Evolutionary conservation across 2,797 vertebrate species (phyloP), one percentile per base, ranked within the genome.

Genomic region (Sorex maritimensis): DNA sequence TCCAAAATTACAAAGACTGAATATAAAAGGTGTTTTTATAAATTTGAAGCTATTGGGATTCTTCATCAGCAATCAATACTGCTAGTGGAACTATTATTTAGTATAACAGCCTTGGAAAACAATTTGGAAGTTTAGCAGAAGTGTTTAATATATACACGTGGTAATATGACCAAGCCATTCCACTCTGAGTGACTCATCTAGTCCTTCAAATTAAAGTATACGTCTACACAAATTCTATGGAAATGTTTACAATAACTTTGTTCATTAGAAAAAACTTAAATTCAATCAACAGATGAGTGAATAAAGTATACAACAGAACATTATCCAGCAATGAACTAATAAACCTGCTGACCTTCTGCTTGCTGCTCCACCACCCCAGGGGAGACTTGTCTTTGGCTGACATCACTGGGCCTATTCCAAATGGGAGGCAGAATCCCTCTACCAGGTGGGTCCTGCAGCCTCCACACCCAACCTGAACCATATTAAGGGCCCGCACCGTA

Each of bases 91-190:
- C 84, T 71, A 5, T 26, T 63, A 44, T 12, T 77, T 28, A 65
- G 30, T 41, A 85, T 17, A 49, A 73, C 15, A 21, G 41, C 11
- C 79, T 69, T 52, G 41, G 41, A 88, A 85, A 85, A 73, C 52
- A 63, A n/a, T 19, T 61, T 79, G 9, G 14, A 41, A 83, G 73
- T 83, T 91, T 92, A 52, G 11, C 30, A 85, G 49, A 88, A 77
- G 52, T 81, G 26, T n/a, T 78, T 72, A 63, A 85, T 28, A 28
- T 21, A 14, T 4, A 75, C 8, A 67, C 21, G 10, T 30, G 24
- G 44, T 30, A 23, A 28, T 69, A 80, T 44, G 1, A 74, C 28
- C 28, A 3, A 80, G 11, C 41, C 13, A 77, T 81, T 81, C 34
- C 34, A 46, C 44, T 86, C 77, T 8, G 28, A 44, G 23, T 46